Conservation (phyloP, 53 echinoderm and acorn worm species). For the Echinometra lucunter region DNA sequence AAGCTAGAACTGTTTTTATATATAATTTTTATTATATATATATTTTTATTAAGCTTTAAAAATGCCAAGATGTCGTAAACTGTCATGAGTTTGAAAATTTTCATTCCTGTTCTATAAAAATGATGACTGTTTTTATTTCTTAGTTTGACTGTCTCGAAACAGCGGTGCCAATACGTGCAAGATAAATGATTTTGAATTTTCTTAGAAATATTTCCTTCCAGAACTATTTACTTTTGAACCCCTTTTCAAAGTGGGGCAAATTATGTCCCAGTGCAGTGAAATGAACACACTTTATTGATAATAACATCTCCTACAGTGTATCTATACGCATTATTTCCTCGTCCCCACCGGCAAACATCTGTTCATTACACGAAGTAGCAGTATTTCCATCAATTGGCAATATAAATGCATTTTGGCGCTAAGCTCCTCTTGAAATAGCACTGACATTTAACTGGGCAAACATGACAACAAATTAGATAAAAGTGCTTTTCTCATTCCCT, state of each 20-base stretch:
- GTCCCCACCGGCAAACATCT: background rate
- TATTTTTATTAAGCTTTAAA: too few relatives aligned
- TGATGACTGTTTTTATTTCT: too few relatives aligned
- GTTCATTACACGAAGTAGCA: background rate
- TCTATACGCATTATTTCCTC: background rate
- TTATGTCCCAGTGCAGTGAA: background rate
- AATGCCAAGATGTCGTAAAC: too few relatives aligned
- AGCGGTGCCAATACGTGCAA: background rate
- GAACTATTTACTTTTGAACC: background rate
- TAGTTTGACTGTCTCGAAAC: too few relatives aligned
- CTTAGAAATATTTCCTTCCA: background rate
- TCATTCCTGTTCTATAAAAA: too few relatives aligned
- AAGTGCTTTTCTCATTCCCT: background rate
- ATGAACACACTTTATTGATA: conserved; percentile 1
- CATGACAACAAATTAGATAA: conserved; percentile 16
- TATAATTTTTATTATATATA: too few relatives aligned
- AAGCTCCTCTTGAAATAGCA: background rate
- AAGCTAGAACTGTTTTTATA: too few relatives aligned
- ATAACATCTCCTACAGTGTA: background rate
- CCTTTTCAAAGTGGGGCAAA: background rate
- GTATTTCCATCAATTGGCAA: background rate
- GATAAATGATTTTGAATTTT: background rate
- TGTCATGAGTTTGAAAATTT: too few relatives aligned
- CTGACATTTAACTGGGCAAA: background rate
- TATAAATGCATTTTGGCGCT: background rate